phyloP scores from a whole-genome alignment of 2,797 vertebrate species.

The Sebastolobus altivelis region DNA sequence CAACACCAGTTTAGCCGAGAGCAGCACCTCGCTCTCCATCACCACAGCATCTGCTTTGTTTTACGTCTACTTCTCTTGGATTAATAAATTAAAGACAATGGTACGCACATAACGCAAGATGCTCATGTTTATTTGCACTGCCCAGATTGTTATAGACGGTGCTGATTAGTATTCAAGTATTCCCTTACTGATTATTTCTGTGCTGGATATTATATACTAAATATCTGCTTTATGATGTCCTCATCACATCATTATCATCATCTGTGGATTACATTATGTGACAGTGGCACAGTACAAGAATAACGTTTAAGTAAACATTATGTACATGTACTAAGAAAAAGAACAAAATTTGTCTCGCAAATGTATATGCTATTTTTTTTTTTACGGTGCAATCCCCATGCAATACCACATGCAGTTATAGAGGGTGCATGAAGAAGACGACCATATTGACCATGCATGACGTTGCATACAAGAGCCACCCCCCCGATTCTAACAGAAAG shows the following conservation, averaged over 20 bases:
- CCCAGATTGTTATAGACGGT: slow-evolving; percentile 68
- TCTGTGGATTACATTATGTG: slow-evolving; percentile 67
- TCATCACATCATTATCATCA: slow-evolving; percentile 17
- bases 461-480: slow-evolving; percentile 29
- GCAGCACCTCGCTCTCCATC: slow-evolving; percentile 21
- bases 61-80: slow-evolving; percentile 17
- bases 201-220: slow-evolving; percentile 64
- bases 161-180: slow-evolving; percentile 81
- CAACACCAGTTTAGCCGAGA: slow-evolving; percentile 20
- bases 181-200: slow-evolving; percentile 65
- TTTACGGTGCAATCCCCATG: slow-evolving; percentile 79
- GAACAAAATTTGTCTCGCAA: slow-evolving; percentile 53
- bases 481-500: slow-evolving; percentile 19
- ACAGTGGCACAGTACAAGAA: slow-evolving; percentile 74
- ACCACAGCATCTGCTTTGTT: slow-evolving; percentile 30
- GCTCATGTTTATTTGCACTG: slow-evolving; percentile 68
- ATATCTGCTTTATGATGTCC: slow-evolving; percentile 50
- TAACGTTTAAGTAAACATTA: slow-evolving; percentile 76
- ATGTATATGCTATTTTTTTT: slow-evolving; percentile 63
- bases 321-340: slow-evolving; percentile 69
- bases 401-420: slow-evolving; percentile 81
- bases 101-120: slow-evolving; percentile 49
- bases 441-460: slow-evolving; percentile 68
- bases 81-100: slow-evolving; percentile 68
- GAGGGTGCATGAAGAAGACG: slow-evolving; percentile 71